These are phyloP conservation scores for Embiotoca jacksoni DNA, from an alignment of 2,113 vertebrate species.

Conservation along the genomic window DNA sequence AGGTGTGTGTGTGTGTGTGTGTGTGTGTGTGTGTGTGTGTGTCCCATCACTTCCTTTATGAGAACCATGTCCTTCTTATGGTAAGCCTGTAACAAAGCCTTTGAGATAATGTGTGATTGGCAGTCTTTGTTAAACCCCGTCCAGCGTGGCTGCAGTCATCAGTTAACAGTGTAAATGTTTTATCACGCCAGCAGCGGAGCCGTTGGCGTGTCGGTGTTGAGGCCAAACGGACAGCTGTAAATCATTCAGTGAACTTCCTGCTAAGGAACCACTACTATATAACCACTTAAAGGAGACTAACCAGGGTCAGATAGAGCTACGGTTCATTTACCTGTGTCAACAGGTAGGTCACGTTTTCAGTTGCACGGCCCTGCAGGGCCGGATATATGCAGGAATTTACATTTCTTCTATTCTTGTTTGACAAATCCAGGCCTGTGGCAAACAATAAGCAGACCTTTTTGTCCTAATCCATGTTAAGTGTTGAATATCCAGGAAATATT, in stretches of 20 bases:
- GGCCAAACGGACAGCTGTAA: conserved; percentile 45
- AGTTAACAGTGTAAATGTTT: conserved; percentile 19
- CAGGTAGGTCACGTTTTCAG: not conserved
- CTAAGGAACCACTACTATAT: conserved; percentile 19
- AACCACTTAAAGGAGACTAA: conserved; percentile 19
- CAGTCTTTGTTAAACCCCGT: too few species aligned
- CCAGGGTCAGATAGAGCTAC: not conserved
- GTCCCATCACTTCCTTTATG: conserved; percentile 69
- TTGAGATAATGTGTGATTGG: not conserved
- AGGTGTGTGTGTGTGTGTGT: conserved; percentile 38
- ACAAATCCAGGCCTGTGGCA: not conserved
- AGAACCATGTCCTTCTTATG: conserved; percentile 79
- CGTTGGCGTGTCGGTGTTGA: not conserved
- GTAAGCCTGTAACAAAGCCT: conserved; percentile 18
- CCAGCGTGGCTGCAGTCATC: not conserved
- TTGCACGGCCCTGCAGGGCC: too few species aligned
- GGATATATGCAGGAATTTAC: not conserved
- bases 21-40: conserved; percentile 24
- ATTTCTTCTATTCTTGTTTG: not conserved
- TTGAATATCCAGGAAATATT: conserved; percentile 18
- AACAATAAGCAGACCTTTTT: too few species aligned
- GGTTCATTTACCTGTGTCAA: conserved; percentile 44
- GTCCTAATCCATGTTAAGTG: not conserved
- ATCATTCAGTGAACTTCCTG: conserved; percentile 60
- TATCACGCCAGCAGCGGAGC: not conserved